Evolutionary conservation across 2,113 vertebrate species (phyloP).

Genomic region (Empidonax traillii): DNA sequence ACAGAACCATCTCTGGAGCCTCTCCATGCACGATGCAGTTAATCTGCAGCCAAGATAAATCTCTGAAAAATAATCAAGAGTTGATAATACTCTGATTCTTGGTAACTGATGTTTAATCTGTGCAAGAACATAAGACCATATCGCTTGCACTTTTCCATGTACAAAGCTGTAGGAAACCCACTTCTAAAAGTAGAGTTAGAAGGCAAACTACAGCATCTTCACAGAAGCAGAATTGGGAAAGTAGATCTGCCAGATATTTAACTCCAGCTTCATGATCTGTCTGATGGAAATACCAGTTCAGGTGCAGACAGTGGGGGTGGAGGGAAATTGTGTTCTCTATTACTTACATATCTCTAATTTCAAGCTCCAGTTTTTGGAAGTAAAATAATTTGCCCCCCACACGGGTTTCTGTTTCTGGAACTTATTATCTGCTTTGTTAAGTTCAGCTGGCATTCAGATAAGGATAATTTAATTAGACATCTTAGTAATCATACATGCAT

Average conservation of each 20-base stretch:
- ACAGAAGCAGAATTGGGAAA: background rate
- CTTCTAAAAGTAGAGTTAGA: background rate
- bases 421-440: slow-evolving; percentile 81
- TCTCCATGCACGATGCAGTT: background rate
- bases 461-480: slow-evolving; percentile 80
- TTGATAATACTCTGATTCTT: background rate
- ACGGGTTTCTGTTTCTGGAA: slow-evolving; percentile 78
- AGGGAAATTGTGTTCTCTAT: slow-evolving; percentile 68
- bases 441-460: slow-evolving; percentile 80
- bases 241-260: background rate
- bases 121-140: background rate
- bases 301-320: slow-evolving; percentile 39
- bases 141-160: background rate
- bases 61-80: background rate
- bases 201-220: background rate
- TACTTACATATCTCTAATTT: slow-evolving; percentile 74
- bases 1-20: background rate
- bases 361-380: slow-evolving; percentile 71
- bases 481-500: slow-evolving; percentile 70
- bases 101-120: background rate
- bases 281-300: slow-evolving; percentile 37
- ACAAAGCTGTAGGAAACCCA: background rate
- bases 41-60: background rate
- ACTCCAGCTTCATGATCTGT: background rate
- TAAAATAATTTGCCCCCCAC: slow-evolving; percentile 77